Evolutionary conservation across 2,113 vertebrate species (phyloP), one percentile per base, ranked within the genome.

Genomic region (Oceanodroma tethys): DNA sequence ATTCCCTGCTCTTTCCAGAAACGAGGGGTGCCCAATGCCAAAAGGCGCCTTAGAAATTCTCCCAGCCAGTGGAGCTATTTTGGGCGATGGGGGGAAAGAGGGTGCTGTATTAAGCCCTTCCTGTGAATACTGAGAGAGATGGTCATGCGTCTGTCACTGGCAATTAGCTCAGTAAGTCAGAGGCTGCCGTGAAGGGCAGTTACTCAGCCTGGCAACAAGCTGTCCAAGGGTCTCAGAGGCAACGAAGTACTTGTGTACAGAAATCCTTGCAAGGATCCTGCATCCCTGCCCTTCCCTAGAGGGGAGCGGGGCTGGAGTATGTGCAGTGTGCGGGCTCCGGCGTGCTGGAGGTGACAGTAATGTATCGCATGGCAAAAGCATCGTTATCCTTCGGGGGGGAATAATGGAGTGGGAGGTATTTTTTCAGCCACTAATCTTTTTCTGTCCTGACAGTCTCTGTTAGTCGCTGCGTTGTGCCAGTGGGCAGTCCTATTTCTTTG

Each of bases 21-120:
- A 2, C 0, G 20, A 75, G 14, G 13, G 0, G 12, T n/a, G n/a
- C n/a, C 15, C 23, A 3, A 8, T 43, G 43, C 19, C n/a, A 36
- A 52, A 32, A 30, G 29, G 22, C 5, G 18, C 19, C 27, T 29
- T 4, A 9, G 34, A 8, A 47, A 43, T 8, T 10, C 8, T 4
- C 10, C 4, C 29, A 38, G 53, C 3, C 23, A 16, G 5, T 3
- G 38, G 45, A 75, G 36, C 9, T 27, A 0, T 20, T 40, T 11
- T 7, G n/a, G 21, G 4, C 42, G 38, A 43, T n/a, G 40, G 45
- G 63, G 30, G 36, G 47, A 32, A 1, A 0, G 16, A 23, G n/a
- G 67, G 2, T 21, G 55, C 45, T 48, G 55, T 13, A 12, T 1
- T 13, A 42, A 68, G 47, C 15, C 34, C 19, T n/a, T 25, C 10